phyloP scores from a whole-genome alignment of 2,113 vertebrate species.

The Hystrix cristata region DNA sequence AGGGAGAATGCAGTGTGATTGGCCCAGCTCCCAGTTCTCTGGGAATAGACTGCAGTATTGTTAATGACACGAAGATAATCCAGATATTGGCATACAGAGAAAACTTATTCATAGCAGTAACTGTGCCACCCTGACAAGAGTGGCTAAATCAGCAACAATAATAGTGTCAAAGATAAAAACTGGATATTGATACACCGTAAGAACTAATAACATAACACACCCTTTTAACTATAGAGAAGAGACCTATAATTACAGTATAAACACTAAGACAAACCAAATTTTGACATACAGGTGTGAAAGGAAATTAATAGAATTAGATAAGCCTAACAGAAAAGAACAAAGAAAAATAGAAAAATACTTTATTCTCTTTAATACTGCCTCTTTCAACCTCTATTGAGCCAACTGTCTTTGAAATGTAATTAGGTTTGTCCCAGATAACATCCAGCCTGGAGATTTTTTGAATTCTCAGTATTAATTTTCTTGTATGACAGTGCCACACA shows the following conservation, averaged over 20 bases:
- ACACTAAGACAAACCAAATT: not conserved
- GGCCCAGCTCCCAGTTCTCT: not conserved
- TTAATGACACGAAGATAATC: not conserved
- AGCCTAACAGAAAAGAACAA: not conserved
- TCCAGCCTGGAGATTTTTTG: not conserved
- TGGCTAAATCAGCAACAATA: not conserved
- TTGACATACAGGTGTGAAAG: not conserved
- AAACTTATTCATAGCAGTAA: not conserved
- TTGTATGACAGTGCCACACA: not conserved
- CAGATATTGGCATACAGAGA: not conserved
- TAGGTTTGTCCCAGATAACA: constrained; percentile 24
- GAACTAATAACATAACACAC: not conserved
- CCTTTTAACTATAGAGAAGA: not conserved
- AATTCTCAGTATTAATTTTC: not conserved
- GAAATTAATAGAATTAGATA: not conserved
- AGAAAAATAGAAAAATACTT: not conserved
- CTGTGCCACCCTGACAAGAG: not conserved
- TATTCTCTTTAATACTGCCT: not conserved
- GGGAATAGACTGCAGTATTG: not conserved
- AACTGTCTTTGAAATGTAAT: not conserved
- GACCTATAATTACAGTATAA: not conserved
- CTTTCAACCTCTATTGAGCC: constrained; percentile 31
- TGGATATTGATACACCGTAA: not conserved
- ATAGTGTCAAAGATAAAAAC: not conserved
- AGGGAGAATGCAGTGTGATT: not conserved